phyloP scores from a whole-genome alignment of 2,797 vertebrate species.

The Sebastes elongatus region DNA sequence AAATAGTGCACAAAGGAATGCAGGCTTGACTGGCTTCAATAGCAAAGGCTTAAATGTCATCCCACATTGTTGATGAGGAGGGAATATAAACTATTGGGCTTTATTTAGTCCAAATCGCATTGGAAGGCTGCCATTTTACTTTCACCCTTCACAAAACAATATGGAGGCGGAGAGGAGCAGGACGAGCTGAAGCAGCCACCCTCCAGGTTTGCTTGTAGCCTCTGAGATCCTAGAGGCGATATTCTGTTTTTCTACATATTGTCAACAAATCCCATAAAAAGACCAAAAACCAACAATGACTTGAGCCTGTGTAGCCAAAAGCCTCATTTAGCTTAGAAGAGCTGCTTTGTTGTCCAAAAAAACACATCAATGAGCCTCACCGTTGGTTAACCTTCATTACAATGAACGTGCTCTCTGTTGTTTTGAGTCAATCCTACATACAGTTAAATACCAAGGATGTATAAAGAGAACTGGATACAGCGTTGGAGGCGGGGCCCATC shows the following conservation, averaged over 20 bases:
- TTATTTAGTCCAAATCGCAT: slow-evolving; percentile 8
- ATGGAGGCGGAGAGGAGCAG: slow-evolving; percentile 21
- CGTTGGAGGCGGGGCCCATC: neutral
- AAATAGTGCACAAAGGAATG: slow-evolving; percentile 23
- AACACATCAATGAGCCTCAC: neutral
- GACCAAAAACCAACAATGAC: neutral
- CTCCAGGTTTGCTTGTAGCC: neutral
- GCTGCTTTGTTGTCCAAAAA: neutral
- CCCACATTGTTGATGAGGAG: slow-evolving; percentile 1
- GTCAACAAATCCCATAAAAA: neutral
- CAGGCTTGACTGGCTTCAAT: slow-evolving; percentile 3
- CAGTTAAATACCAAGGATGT: neutral
- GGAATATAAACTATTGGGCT: slow-evolving; percentile 6
- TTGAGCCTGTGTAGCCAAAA: neutral
- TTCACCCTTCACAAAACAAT: slow-evolving; percentile 29
- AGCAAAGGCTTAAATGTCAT: slow-evolving; percentile 35
- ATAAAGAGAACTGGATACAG: neutral
- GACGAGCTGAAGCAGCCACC: neutral
- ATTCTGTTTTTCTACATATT: neutral
- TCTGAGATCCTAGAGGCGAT: neutral
- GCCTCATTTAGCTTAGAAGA: neutral
- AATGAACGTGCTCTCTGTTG: neutral
- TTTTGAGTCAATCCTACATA: slow-evolving; percentile 9
- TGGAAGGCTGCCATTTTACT: slow-evolving; percentile 50
- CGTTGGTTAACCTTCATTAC: neutral